Base-by-base conservation (phyloP, 64 coral and sea anemone species). In the Montipora cactus region DNA sequence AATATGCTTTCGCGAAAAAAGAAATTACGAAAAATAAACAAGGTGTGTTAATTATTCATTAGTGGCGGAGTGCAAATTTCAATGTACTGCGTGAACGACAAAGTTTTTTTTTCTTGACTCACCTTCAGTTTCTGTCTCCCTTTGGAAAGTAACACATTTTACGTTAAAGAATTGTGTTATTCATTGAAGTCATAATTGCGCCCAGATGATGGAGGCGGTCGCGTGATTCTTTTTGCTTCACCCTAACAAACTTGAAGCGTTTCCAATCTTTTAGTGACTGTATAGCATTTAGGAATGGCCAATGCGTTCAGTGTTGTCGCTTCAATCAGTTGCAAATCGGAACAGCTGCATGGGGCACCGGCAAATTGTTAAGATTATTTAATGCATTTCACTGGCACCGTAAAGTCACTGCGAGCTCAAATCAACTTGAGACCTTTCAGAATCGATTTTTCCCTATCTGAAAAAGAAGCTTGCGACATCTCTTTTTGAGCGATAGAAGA, bases 41-140 rank as follows among this genome's bases (percentile, higher is more conserved):
- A 71, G 9, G 67, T 22, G 70, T 16, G 61, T 86, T 86, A 86
- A 86, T 86, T 71, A 86, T 86, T 71, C 47, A 86, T 47, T 7
- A 51, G 44, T 72, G 64, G 7, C 62, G 46, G 47, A 86, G 62
- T 50, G 68, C 15, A 86, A 78, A 71, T 71, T 84, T 67, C 25
- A 25, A 25, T 25, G 12, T 67, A 67, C 22, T 67, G n/a, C 25
- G 67, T 4, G 22, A n/a, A 67, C 16, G 16, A 67, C 18, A 67
- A 47, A 48, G 19, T 49, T 14, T n/a, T 69, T 68, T 86, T 71
- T 64, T 16, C 0, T 12, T 5, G n/a, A 86, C 82, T 72, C 46
- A 86, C 82, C 66, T n/a, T 71, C 0, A 5, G 2, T 12, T n/a
- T 50, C 50, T 59, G 64, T 49, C 12, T 68, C 12, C 37, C 15